Conservation (phyloP, 2,888 invertebrate species). For the Megamerina dolium region DNA sequence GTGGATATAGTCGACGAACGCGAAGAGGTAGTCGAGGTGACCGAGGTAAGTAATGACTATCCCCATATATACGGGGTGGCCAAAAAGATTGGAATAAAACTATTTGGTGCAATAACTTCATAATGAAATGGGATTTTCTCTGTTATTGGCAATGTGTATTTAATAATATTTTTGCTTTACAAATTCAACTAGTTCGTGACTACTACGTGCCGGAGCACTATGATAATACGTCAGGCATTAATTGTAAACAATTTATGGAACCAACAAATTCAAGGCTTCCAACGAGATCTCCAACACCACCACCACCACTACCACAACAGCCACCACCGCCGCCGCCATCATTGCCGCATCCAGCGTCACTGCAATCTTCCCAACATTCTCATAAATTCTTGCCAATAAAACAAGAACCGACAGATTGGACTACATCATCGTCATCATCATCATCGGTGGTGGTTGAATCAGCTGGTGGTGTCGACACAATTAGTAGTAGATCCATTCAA, state of each 20-base stretch:
- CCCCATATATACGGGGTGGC: too few relatives aligned
- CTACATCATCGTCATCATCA: too few relatives aligned
- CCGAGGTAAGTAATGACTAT: conserved; percentile 17
- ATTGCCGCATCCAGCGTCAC: too few relatives aligned
- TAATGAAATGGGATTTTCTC: too few relatives aligned
- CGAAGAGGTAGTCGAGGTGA: conserved; percentile 29
- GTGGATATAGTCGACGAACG: conserved; percentile 28
- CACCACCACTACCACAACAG: neutral
- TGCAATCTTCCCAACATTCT: conserved; percentile 20
- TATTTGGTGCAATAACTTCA: too few relatives aligned
- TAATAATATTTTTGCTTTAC: too few relatives aligned
- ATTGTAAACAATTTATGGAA: neutral
- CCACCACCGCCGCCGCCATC: conserved; percentile 20
- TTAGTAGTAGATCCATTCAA: conserved; percentile 9
- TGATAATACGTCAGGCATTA: conserved; percentile 21
- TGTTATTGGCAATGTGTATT: too few relatives aligned
- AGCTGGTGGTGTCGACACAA: conserved; percentile 2
- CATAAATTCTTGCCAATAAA: conserved; percentile 47
- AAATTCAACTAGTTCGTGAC: conserved; percentile 27
- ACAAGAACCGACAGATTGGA: conserved; percentile 69
- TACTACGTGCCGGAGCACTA: conserved; percentile 31
- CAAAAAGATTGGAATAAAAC: too few relatives aligned
- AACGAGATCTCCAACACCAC: too few relatives aligned
- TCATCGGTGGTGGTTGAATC: conserved; percentile 15
- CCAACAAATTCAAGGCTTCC: neutral